phyloP scores from a whole-genome alignment of 92 coral and sea anemone genomes.

The Zoanthus gigantus region DNA sequence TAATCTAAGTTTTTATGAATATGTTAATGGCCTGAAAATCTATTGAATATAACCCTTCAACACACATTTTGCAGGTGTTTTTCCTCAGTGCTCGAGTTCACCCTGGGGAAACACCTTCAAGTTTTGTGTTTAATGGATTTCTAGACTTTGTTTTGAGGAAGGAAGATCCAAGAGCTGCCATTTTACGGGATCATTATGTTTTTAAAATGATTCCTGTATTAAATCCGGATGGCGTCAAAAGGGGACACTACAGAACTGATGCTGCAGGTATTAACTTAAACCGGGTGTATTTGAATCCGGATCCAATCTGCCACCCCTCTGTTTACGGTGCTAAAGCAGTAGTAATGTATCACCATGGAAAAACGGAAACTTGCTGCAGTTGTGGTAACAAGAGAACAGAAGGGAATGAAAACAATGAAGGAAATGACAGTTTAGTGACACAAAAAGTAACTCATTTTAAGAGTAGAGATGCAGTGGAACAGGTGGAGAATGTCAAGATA shows the following conservation, averaged over 20 bases:
- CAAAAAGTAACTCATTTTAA: not conserved
- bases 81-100: constrained; percentile 96
- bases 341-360: constrained; percentile 73
- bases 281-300: constrained; percentile 94
- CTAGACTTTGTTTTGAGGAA: constrained; percentile 84
- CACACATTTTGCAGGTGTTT: constrained; percentile 74
- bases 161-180: constrained; percentile 91
- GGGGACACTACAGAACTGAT: constrained; percentile 97
- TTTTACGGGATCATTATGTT: constrained; percentile 81
- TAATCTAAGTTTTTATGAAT: too few species aligned
- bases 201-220: constrained; percentile 94
- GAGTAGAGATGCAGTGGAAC: not conserved
- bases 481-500: not conserved
- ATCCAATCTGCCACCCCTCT: constrained; percentile 84
- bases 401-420: not conserved
- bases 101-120: constrained; percentile 99
- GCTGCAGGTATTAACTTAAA: constrained; percentile 92
- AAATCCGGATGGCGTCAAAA: constrained; percentile 98
- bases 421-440: not conserved
- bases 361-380: constrained; percentile 18
- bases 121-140: constrained; percentile 97
- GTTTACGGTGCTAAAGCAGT: constrained; percentile 88
- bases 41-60: not conserved
- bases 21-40: too few species aligned
- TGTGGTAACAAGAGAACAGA: constrained; percentile 14